Evolutionary conservation across 2,797 vertebrate genomes (phyloP), one percentile per base, ranked within the genome.

Genomic region (Scolopax rusticola): DNA sequence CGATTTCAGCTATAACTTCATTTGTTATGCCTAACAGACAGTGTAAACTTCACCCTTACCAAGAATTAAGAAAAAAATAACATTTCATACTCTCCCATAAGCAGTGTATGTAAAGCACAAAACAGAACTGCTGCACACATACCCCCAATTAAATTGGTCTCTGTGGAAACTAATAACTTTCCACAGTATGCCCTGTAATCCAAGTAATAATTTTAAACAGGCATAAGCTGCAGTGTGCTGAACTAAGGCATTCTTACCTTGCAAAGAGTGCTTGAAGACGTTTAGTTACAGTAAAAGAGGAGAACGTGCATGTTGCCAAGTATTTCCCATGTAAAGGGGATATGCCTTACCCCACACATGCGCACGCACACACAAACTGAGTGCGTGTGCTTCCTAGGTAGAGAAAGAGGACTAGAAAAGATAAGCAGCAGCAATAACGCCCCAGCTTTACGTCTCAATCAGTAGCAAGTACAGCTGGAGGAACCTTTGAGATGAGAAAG

Each of bases 151-250:
- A 97, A 94, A 96, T 6, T 11, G 76, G 93, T 96, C 95, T 95
- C 95, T 91, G 73, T 93, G 93, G 96, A 97, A 97, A 96, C 91
- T 95, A 96, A 93, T 96, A 96, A 96, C 89, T 95, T 95, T 96
- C 92, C 88, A 93, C 89, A 91, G 87, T 84, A 90, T 51, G 89
- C 93, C 95, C 82, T 89, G 90, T 93, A 97, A 97, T 96, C 75
- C 95, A 95, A 95, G 95, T 60, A 86, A 88, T 96, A 96, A 95
- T 92, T 96, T 84, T 94, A 89, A 96, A 97, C 70, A 91, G 91
- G 63, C 91, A 90, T 90, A 96, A 96, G 94, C 96, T 96, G 71
- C 68, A 93, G 86, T 15, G 87, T 91, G 87, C 67, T 95, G 84
- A 97, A 97, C 75, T 95, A 93, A 97, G 97, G 91, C 92, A 93